Base-by-base conservation (phyloP, 2,113 vertebrate species). In the Cynoglossus semilaevis region DNA sequence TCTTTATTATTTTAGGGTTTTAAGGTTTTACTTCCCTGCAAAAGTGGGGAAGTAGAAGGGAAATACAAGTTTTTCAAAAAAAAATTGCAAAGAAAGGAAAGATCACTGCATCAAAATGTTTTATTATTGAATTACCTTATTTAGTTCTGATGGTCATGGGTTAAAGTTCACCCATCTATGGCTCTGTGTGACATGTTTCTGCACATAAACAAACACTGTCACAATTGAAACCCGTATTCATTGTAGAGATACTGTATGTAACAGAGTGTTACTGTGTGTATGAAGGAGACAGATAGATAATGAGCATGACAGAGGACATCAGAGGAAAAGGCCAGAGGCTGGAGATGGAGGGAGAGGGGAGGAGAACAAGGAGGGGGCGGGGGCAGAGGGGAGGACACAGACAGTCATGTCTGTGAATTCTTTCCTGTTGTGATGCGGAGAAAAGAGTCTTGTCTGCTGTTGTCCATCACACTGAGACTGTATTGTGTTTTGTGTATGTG, bases 381-480 rank as follows among this genome's bases (percentile, higher is more conserved):
- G 15, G 22, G 52, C 42, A 58, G 67, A 48, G 54, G 63, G 51
- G 67, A 38, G 67, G 11, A 41, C 7, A 17, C n/a, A 48, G 22
- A 67, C 41, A 56, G 58, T 47, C 64, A 18, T 12, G 61, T 46
- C 59, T 45, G 55, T 61, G 70, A 61, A 34, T 57, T 42, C 12
- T 44, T 75, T 70, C 54, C 72, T 76, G 71, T 80, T 72, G 57
- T 70, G 51, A 57, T 9, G 65, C 52, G 57, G 44, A 80, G 74
- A 78, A 80, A 63, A 63, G 67, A 51, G 29, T 74, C 60, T 74
- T 72, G 63, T 74, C 61, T 52, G 57, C 52, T 29, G 57, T 64
- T 62, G 63, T 70, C 47, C 16, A 55, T 63, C 13, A 62, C 60
- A 78, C 77, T 82, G 74, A 61, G 71, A 41, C 40, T 35, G 43